Base-by-base conservation (phyloP, 1,140 invertebrate genomes). In the Platyscapa corneri region DNA sequence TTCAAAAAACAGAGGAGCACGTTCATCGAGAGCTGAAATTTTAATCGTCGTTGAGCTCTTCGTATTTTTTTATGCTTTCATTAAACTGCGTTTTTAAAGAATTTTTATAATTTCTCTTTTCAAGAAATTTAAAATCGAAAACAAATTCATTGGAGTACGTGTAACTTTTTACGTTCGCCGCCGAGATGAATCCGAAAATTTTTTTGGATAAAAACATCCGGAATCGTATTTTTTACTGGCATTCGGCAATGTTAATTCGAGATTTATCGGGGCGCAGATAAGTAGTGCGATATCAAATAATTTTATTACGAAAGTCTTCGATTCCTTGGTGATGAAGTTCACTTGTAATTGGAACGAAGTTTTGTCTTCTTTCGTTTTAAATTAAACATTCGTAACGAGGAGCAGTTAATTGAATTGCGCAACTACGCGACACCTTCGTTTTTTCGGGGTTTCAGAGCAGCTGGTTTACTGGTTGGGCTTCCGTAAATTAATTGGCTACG, bases 211-310 rank as follows among this genome's bases (percentile, higher is more conserved):
- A 42, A 8, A n/a, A n/a, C 3, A 20, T 42, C 3, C 18, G 6
- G 18, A 74, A 42, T 0, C n/a, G 12, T 42, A 32, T 27, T 42
- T 30, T 60, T 37, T 18, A 65, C 32, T 46, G 18, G 1, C 5
- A 60, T 46, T 79, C 14, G 76, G 37, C 49, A 84, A 70, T 84
- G 32, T 70, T 84, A 79, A 60, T 64, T 56, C 16, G 42, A 56
- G 64, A 79, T 84, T 84, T 79, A 84, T 84, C 76, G 49, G 42
- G 16, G 65, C 27, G 49, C 27, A 56, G 76, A 84, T 84, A 70
- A 56, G 76, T 84, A 10, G 27, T 18, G 76, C 39, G 49, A 39
- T 39, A 30, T 32, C 81, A 65, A 84, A 64, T 78, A 78, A 49
- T 79, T 79, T 72, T 34, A 49, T 84, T 79, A 34, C 23, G 42